These are phyloP conservation scores for Pandion haliaetus DNA, from an alignment of 2,113 vertebrate genomes.

Conservation along the genomic window DNA sequence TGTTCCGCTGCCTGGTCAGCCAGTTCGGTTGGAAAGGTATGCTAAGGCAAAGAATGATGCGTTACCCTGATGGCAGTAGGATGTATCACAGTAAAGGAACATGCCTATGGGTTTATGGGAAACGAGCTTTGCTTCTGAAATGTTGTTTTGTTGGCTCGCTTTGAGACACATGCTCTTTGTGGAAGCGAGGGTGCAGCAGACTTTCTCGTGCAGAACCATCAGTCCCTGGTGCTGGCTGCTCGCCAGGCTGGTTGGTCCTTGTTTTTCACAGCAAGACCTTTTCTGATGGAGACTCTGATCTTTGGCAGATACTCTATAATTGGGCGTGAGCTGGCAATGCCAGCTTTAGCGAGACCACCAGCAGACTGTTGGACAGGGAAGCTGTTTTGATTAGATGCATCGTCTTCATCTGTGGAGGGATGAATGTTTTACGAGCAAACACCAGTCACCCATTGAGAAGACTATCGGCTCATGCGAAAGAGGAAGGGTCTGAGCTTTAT, in stretches of 20 bases:
- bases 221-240: not conserved
- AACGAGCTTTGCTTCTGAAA: not conserved
- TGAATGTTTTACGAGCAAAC: not conserved
- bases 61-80: not conserved
- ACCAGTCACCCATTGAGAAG: not conserved
- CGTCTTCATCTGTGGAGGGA: not conserved
- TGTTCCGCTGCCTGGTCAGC: not conserved
- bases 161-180: accelerated
- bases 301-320: accelerated
- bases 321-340: not conserved
- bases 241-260: not conserved
- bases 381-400: not conserved
- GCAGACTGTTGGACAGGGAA: not conserved
- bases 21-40: not conserved
- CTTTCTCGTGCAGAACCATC: not conserved
- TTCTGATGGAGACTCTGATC: not conserved
- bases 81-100: accelerated
- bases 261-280: not conserved
- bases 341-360: not conserved
- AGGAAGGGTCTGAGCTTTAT: not conserved
- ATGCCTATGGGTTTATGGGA: accelerated
- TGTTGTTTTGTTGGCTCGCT: not conserved
- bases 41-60: not conserved
- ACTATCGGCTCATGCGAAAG: not conserved
- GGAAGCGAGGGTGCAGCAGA: not conserved